Conservation (phyloP, 2,113 vertebrate species). For the Zosterops hypoxanthus region DNA sequence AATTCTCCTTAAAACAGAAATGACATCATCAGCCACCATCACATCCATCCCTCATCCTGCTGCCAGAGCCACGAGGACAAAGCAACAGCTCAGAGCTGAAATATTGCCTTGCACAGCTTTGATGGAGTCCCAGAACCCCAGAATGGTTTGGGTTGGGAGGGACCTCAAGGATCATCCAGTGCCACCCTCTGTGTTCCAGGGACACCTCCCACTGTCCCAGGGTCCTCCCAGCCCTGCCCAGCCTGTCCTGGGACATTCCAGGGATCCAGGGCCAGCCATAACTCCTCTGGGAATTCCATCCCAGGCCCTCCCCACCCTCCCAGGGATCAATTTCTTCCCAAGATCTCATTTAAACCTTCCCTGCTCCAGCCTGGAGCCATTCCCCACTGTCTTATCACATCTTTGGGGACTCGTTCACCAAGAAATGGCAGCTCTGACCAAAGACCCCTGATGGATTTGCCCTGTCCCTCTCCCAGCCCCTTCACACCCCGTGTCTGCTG, state of each 20-base stretch:
- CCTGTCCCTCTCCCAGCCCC: not conserved
- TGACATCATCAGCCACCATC: not conserved
- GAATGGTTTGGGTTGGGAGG: not conserved
- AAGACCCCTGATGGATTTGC: accelerated
- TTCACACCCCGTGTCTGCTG: not conserved
- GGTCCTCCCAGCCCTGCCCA: not conserved
- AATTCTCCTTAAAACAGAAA: not conserved
- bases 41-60: not conserved
- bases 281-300: not conserved
- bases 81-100: not conserved
- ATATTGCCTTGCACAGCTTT: not conserved
- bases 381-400: not conserved
- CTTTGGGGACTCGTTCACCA: not conserved
- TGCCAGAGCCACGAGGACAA: not conserved
- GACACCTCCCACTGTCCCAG: not conserved
- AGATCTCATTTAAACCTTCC: not conserved
- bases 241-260: not conserved
- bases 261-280: not conserved
- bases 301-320: not conserved
- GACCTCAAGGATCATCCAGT: not conserved
- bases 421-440: not conserved
- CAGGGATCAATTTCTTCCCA: not conserved
- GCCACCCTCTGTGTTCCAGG: not conserved
- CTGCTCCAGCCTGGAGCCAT: not conserved
- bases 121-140: accelerated